These are phyloP conservation scores for Epistrophe eligans DNA, from an alignment of 2,888 invertebrate genomes.

Conservation along the genomic window DNA sequence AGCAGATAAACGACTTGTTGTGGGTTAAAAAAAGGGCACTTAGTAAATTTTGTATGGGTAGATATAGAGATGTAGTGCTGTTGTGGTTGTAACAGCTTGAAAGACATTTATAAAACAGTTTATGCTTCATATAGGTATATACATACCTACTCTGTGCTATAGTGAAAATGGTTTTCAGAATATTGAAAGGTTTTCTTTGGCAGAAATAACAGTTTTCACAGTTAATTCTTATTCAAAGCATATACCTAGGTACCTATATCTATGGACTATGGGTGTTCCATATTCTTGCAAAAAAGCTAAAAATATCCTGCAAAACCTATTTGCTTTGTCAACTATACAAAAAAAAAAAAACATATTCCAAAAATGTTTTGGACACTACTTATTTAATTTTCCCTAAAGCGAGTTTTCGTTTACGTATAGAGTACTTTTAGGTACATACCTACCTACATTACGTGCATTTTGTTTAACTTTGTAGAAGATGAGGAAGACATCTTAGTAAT, in stretches of 20 bases:
- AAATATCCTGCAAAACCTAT: no score
- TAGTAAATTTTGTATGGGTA: neutral
- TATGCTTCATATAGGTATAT: neutral
- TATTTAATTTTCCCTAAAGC: no score
- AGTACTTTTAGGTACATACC: no score
- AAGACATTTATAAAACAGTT: neutral
- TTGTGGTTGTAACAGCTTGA: neutral
- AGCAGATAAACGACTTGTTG: constrained; percentile 30
- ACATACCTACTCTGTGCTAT: neutral
- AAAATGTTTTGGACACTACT: no score
- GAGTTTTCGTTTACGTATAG: no score
- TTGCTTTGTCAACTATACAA: no score
- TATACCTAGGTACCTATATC: neutral
- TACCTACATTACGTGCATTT: no score
- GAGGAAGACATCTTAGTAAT: no score
- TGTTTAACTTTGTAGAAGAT: no score
- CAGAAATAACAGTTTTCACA: neutral
- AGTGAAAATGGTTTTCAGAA: neutral
- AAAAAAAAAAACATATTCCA: no score
- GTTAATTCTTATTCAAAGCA: neutral
- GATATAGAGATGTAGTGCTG: neutral
- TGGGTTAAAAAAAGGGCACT: constrained; percentile 9
- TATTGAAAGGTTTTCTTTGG: neutral
- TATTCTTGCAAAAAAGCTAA: neutral
- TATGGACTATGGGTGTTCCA: no score